Base-by-base conservation (phyloP, 2,113 vertebrate genomes). In the Bambusicola thoracicus region DNA sequence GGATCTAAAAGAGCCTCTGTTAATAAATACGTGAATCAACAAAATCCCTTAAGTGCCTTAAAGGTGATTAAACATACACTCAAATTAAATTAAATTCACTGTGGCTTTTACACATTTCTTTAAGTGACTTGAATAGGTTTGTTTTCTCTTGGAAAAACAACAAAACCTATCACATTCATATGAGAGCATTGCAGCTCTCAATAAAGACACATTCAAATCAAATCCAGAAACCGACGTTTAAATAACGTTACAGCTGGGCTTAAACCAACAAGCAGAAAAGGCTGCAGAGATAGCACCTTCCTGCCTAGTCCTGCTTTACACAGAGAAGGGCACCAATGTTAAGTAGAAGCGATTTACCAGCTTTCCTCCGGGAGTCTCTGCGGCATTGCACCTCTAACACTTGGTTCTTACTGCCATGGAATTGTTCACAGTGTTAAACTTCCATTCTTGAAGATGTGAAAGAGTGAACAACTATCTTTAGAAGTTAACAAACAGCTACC, bases 201-300 rank as follows among this genome's bases (percentile, higher is more conserved):
- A 83, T 87, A 95, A 92, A 95, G 81, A 75, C 74, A 86, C 59
- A 93, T 96, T 94, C 94, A 95, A 95, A 77, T 87, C 91, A 82
- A 87, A 65, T 59, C 76, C 90, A 94, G 86, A 94, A 96, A 92
- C 59, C 32, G 74, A 21, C 68, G 85, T 91, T 93, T 96, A 89
- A 95, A 53, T 67, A 94, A 83, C 30, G 24, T 82, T 87, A 51
- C 53, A 80, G 87, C 78, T 76, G 73, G 65, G 10, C 53, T 96
- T 92, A 91, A 94, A 92, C 48, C 88, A 95, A 80, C 70, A 89
- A 95, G 55, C 76, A 92, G 80, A 24, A 79, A 84, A 92, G 49
- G 70, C 4, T 80, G 13, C 72, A 66, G 78, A 30, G 80, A 76
- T 56, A 82, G 58, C 46, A 14, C 76, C 22, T 77, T 87, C 53